Conservation (phyloP, 2,113 vertebrate genomes). For the Delphinapterus leucas region DNA sequence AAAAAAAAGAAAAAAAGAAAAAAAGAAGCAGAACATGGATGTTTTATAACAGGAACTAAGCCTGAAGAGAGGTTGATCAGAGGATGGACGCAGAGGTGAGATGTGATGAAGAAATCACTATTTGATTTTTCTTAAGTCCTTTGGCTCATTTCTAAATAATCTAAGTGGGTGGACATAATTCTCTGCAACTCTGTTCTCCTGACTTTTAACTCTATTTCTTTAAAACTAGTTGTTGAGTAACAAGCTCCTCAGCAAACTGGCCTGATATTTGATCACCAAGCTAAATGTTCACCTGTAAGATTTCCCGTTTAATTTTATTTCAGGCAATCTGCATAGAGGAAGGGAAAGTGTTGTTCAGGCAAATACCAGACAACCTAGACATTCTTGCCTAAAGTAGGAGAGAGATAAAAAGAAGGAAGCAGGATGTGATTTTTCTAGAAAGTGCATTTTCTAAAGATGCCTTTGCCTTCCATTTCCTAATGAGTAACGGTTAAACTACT, state of each 20-base stretch:
- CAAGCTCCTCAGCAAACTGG: not conserved
- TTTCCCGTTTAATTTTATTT: slow-evolving; percentile 16
- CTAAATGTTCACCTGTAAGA: not conserved
- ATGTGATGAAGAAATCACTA: not conserved
- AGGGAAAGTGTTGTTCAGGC: not conserved
- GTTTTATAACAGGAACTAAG: slow-evolving; percentile 43
- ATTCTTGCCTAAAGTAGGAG: not conserved
- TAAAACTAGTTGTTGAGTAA: not conserved
- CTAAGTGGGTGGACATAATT: not conserved
- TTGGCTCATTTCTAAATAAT: not conserved
- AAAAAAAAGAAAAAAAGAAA: not conserved
- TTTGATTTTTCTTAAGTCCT: not conserved
- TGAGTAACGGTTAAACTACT: slow-evolving; percentile 39
- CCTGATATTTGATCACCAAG: not conserved
- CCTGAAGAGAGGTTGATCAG: not conserved
- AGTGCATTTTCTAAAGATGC: not conserved
- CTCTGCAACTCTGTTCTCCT: not conserved
- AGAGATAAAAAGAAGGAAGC: not conserved
- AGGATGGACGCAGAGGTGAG: not conserved
- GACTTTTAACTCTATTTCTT: not conserved
- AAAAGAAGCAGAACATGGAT: not conserved
- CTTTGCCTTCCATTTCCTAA: slow-evolving; percentile 17
- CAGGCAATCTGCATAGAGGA: not conserved
- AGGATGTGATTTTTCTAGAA: not conserved
- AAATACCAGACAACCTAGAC: not conserved